Evolutionary conservation across 92 coral and sea anemone species (phyloP).

Genomic region (Porites divaricata): DNA sequence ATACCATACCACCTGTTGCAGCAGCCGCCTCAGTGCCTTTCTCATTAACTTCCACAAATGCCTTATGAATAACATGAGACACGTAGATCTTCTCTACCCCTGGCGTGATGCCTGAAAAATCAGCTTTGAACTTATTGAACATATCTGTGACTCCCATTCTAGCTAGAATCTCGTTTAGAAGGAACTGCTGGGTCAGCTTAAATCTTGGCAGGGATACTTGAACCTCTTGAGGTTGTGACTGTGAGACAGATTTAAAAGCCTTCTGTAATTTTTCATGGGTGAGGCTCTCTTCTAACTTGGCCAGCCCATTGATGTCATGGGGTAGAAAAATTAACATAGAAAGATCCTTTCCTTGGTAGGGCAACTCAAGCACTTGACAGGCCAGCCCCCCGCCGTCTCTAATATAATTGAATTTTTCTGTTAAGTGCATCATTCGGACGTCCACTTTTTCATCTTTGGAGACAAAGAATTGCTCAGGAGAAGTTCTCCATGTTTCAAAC

Average conservation of each 20-base stretch:
- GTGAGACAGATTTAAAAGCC: constrained; percentile 24
- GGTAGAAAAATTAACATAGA: constrained; percentile 77
- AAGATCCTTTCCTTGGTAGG: constrained; percentile 65
- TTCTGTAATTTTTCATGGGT: constrained; percentile 38
- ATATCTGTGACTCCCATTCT: constrained; percentile 63
- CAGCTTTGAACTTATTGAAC: constrained; percentile 65
- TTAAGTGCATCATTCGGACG: constrained; percentile 78
- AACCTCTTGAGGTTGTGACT: constrained; percentile 39
- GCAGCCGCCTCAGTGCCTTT: constrained; percentile 91
- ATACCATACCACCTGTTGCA: constrained; percentile 50
- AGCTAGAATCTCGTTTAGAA: constrained; percentile 48
- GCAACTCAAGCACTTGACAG: constrained; percentile 78
- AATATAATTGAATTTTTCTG: constrained; percentile 49
- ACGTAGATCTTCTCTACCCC: constrained; percentile 58
- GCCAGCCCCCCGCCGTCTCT: constrained; percentile 32
- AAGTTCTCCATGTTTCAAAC: constrained; percentile 58
- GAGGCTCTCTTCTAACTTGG: constrained; percentile 59
- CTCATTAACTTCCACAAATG: constrained; percentile 86
- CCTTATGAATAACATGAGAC: constrained; percentile 75
- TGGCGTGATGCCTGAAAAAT: constrained; percentile 66
- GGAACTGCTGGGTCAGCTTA: constrained; percentile 64
- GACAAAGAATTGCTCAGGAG: constrained; percentile 54
- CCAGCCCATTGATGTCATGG: constrained; percentile 67
- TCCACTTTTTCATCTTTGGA: constrained; percentile 45
- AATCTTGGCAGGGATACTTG: constrained; percentile 79